Percentiles rank a stretch among this genome's conserved stretches.
Evolutionary conservation across 2,113 vertebrate species (phyloP).

Genomic region (Gymnarchus niloticus): DNA sequence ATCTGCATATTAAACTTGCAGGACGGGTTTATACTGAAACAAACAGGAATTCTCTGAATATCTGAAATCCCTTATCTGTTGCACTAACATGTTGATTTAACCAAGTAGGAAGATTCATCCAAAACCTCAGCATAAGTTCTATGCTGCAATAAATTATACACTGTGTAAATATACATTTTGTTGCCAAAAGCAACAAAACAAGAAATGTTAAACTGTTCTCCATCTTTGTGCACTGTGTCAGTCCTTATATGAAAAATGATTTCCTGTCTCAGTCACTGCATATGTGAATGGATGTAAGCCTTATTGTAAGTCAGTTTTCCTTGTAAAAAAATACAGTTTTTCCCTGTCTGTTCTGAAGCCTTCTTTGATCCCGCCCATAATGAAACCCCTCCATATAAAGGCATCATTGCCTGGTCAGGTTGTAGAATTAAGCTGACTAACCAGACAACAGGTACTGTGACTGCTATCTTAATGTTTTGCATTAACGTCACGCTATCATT

Average conservation of each 20-base stretch:
- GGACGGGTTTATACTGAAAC: background rate
- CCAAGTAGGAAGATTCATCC: background rate
- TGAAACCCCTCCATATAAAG: background rate
- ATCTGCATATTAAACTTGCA: background rate
- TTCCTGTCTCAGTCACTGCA: background rate
- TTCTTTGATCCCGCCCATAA: constrained; percentile 8
- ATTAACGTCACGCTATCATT: too few species aligned
- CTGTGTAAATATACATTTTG: background rate
- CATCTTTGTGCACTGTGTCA: background rate
- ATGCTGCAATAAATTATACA: background rate
- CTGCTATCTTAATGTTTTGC: background rate
- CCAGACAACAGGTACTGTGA: background rate
- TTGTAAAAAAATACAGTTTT: background rate
- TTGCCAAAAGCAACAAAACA: background rate
- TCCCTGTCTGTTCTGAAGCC: background rate
- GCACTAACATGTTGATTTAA: background rate
- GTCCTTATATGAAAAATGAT: background rate
- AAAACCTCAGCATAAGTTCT: background rate
- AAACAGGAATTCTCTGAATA: too few species aligned
- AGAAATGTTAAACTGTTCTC: background rate
- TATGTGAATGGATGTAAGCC: background rate
- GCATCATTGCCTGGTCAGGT: background rate
- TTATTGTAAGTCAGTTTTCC: background rate
- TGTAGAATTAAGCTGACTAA: background rate
- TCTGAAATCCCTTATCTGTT: background rate